These are phyloP conservation scores for Boloria euphrosyne DNA, from an alignment of 2,888 invertebrate species.

Conservation along the genomic window DNA sequence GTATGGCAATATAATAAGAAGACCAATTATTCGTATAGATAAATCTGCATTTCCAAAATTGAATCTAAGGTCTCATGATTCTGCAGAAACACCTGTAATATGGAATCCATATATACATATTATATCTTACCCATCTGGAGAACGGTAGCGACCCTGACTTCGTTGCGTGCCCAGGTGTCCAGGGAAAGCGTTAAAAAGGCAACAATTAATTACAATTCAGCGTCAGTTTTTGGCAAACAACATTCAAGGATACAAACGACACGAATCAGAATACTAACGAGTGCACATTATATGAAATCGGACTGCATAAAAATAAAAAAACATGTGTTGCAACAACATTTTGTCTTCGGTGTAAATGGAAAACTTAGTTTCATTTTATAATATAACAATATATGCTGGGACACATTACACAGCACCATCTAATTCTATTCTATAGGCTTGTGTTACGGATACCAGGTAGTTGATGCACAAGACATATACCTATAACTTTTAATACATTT, in stretches of 20 bases:
- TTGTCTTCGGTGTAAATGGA: not conserved
- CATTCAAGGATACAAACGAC: slow-evolving; percentile 16
- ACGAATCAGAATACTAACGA: slow-evolving; percentile 3
- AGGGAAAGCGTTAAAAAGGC: slow-evolving; percentile 82
- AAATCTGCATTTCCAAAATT: not conserved
- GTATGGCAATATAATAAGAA: not conserved
- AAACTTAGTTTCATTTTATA: not conserved
- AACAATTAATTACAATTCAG: slow-evolving; percentile 79
- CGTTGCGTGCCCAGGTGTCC: slow-evolving; percentile 71
- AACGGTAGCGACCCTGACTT: slow-evolving; percentile 89
- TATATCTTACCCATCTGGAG: slow-evolving; percentile 85
- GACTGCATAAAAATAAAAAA: not conserved
- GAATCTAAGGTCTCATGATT: no score
- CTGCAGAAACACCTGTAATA: no score
- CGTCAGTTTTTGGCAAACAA: slow-evolving; percentile 52
- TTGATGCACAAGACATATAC: no score
- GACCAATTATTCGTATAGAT: not conserved
- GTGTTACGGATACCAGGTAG: no score
- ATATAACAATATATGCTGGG: no score
- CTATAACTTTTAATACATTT: no score
- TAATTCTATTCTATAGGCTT: no score
- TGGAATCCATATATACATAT: no score
- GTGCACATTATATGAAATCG: slow-evolving; percentile 2
- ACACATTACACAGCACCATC: no score
- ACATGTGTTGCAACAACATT: not conserved